Percentiles rank a stretch among this genome's conserved stretches.
Conservation (phyloP, 2,113 vertebrate genomes). For the Menidia beryllina region DNA sequence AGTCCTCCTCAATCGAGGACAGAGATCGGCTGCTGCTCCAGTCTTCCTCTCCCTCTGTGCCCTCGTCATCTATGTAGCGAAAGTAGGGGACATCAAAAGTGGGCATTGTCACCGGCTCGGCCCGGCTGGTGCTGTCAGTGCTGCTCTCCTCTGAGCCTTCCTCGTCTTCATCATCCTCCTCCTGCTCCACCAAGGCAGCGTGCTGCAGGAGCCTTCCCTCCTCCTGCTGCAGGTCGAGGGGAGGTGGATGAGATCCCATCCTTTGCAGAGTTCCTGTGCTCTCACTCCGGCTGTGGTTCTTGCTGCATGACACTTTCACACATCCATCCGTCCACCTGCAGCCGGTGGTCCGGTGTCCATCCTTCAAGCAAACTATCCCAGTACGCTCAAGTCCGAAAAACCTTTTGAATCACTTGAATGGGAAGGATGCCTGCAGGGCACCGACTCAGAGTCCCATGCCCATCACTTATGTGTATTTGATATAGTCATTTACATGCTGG, state of each 20-base stretch:
- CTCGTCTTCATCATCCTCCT: conserved; percentile 82
- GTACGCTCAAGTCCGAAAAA: conserved; percentile 21
- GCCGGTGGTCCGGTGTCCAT: conserved; percentile 53
- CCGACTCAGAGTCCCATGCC: conserved; percentile 54
- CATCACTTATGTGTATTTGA: conserved; percentile 63
- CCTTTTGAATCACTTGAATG: conserved; percentile 23
- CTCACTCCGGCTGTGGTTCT: conserved; percentile 69
- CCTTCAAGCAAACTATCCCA: conserved; percentile 22
- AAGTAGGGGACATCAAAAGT: conserved; percentile 98
- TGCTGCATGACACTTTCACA: conserved; percentile 64
- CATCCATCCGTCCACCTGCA: conserved; percentile 52
- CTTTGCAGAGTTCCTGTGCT: conserved; percentile 65
- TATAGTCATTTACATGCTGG: conserved; percentile 75
- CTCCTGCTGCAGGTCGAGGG: conserved; percentile 80
- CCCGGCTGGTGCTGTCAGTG: conserved; percentile 69
- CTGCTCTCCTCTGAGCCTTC: conserved; percentile 72
- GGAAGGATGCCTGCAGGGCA: conserved; percentile 61
- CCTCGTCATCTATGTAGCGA: conserved; percentile 97
- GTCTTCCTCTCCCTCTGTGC: conserved; percentile 81
- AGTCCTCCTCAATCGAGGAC: conserved; percentile 93
- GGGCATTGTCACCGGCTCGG: conserved; percentile 85
- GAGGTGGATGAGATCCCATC: conserved; percentile 88
- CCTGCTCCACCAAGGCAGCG: conserved; percentile 84
- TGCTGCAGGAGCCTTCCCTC: conserved; percentile 82
- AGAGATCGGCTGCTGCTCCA: conserved; percentile 95